Base-by-base conservation (phyloP, 2,888 invertebrate species). In the Tiliacea aurago region DNA sequence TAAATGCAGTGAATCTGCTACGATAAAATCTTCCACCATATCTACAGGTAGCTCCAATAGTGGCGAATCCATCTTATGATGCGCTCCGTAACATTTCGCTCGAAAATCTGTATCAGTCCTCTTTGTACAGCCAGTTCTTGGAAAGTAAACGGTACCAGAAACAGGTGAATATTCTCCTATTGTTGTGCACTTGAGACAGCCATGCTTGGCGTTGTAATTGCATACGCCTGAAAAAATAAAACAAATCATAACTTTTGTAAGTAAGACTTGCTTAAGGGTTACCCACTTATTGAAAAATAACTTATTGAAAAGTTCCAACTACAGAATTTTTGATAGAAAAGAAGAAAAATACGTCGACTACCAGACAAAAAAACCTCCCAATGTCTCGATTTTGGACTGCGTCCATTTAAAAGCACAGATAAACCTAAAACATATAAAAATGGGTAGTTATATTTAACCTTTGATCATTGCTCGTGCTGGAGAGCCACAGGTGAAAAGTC, bases 201-300 rank as follows among this genome's bases (percentile, higher is more conserved):
- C 64, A 49, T 64, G 33, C 33, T 61, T 61, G 13, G n/a, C n/a
- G 41, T 61, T 61, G 61, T 13, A 61, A 61, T 61, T 43, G 20
- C 37, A 59, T 41, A 59, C 59, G 20, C 59, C 59, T 59, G 59
- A 41, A 59, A 59, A 59, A 56, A 51, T 51, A 56, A 56, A 56
- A 9, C 5, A 56, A 3, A 33, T 56, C 56, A 56, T 56, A 56
- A 56, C 28, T 56, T 33, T 56, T 56, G 33, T 33, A 51, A 56
- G 15, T 20, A 56, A 56, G 56, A 56, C 56, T 56, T 56, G 56
- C 33, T 33, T 28, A 56, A 33, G 18, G 33, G 56, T n/a, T n/a
- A 56, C 56, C 56, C 20, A 56, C 33, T 56, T 56, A n/a, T 51
- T n/a, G n/a, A n/a, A n/a, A n/a, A n/a, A n/a, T n/a, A n/a, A n/a